Conservation (phyloP, 35 echinoderm and acorn worm genomes). For the Ptychodera flava region DNA sequence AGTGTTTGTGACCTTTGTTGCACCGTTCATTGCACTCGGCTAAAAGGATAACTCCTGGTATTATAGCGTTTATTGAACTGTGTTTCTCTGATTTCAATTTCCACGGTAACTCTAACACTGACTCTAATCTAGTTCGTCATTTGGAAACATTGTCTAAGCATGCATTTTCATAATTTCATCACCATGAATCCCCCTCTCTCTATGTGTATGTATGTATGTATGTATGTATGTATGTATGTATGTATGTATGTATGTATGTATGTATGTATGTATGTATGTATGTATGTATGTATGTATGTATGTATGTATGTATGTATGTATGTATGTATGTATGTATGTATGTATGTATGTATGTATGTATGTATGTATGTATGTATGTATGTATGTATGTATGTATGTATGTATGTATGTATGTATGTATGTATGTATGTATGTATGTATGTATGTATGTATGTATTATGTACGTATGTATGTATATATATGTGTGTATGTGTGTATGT, state of each 20-base stretch:
- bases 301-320: background rate
- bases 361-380: background rate
- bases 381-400: slow-evolving; percentile 2
- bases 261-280: slow-evolving; percentile 2
- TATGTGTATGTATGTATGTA: no score
- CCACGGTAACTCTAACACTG: no score
- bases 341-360: background rate
- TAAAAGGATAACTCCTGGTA: no score
- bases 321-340: background rate
- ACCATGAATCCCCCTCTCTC: no score
- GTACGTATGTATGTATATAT: background rate
- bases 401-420: slow-evolving; percentile 2
- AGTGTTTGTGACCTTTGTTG: no score
- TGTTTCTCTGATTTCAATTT: no score
- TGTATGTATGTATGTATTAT: background rate
- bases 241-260: background rate
- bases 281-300: slow-evolving; percentile 2
- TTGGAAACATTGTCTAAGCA: no score
- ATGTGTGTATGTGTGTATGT: background rate
- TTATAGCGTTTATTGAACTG: no score
- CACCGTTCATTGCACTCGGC: no score
- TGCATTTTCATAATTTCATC: no score
- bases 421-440: background rate
- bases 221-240: no score
- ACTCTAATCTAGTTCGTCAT: no score